Evolutionary conservation across 2,888 invertebrate genomes (phyloP), one percentile per base, ranked within the genome.

Genomic region (Drepana falcataria): DNA sequence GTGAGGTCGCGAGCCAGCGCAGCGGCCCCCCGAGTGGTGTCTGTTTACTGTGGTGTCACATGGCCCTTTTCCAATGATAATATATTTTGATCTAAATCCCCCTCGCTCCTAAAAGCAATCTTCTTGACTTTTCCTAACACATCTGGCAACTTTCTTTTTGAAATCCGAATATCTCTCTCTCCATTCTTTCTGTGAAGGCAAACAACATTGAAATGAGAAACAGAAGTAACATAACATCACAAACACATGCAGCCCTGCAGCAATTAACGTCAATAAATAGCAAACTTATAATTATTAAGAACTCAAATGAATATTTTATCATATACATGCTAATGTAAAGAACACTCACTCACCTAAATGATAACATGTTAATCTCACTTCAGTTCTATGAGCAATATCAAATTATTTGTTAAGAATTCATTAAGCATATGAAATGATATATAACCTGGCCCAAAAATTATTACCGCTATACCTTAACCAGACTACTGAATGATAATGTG

Each of bases 91-190:
- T 79, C 79, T 77, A 75, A 73, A 70, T 75, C 73, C 72, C 68
- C 71, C 71, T 68, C 68, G 70, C 86, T 90, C 87, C 95, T 96
- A 96, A 95, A 96, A 95, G 94, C 96, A 96, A 93, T 97, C 97
- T 92, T 99, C 99, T 94, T 99, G 98, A 94, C 98, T 99, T 94
- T 97, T 97, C 92, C 99, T 95, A 87, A 99, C 99, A 93, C 98
- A 98, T 92, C 96, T 94, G 77, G 98, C 97, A 78, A 99, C 99
- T 94, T 97, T 97, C 92, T 97, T 95, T 93, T 98, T 99, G 93
- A 99, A 99, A 92, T 98, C 98, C 88, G 95, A 93, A 92, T 97
- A 97, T 90, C 97, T 95, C 92, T 99, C 98, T 92, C 99, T 94
- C 97, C 98, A 98, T 94, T 98, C 98, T 95, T 99, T 99, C 97